Evolutionary conservation across 2,113 vertebrate species (phyloP), one percentile per base, ranked within the genome.

Genomic region (Cygnus atratus): DNA sequence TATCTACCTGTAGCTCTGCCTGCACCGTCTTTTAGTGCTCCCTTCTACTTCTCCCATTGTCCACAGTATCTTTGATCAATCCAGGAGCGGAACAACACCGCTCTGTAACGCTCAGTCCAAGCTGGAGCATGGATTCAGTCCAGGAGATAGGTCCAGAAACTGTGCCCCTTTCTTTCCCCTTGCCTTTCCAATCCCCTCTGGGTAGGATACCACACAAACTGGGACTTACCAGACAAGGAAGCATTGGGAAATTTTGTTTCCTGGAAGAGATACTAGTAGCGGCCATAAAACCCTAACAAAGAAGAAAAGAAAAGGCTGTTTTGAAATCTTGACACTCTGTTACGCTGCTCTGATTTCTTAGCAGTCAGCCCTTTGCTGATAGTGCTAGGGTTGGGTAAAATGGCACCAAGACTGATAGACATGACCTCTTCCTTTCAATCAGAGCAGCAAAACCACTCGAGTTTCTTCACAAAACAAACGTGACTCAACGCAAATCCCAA

Each of bases 141-240:
- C 43, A 78, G 78, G 35, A 80, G 88, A 67, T 19, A 86, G 85
- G 66, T 28, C 37, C 67, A 70, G 35, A 58, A 37, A 22, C 67
- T 68, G 28, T 62, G 54, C 44, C 54, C 41, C 58, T 66, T 68
- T 25, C 74, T 61, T 76, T 68, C 87, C 78, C 84, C 83, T 88
- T 3, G 17, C 81, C 55, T 78, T 66, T 57, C 62, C 39, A 0
- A 9, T 70, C 71, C 55, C 79, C 54, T 10, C 43, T 29, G 88
- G 80, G 76, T 73, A 74, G 55, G 61, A 87, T 52, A 72, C 88
- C 87, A 95, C 87, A 88, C 84, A 44, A 48, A 17, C 54, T 46
- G 4, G 13, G 65, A 88, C 73, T 93, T 92, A 93, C 65, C 77
- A 92, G 92, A 93, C 93, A 65, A 91, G 84, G 87, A 96, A 96